A percentile compares a stretch with the other conserved stretches of the same genome.
These are phyloP conservation scores for Cinclus cinclus DNA, from an alignment of 2,113 vertebrate species.

Conservation along the genomic window DNA sequence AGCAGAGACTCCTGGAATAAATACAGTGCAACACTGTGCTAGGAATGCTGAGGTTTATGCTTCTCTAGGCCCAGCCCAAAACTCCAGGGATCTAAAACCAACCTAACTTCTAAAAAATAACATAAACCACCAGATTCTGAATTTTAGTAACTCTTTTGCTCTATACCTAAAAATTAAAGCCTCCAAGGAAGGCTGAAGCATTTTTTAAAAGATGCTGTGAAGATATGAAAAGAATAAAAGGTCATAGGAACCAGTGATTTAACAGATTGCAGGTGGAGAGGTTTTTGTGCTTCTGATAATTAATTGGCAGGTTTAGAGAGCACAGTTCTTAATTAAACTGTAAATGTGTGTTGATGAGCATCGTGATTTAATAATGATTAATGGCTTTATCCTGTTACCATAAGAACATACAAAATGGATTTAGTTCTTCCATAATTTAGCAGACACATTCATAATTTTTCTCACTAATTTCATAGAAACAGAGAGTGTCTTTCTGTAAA, in stretches of 20 bases:
- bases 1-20: background rate
- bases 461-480: background rate
- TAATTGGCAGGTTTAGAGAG: slow-evolving; percentile 68
- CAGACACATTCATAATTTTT: background rate
- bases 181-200: slow-evolving; percentile 52
- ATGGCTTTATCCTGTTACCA: background rate
- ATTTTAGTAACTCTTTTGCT: slow-evolving; percentile 50
- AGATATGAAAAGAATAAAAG: slow-evolving; percentile 69
- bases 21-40: background rate
- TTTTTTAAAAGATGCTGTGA: slow-evolving; percentile 69
- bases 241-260: slow-evolving; percentile 55
- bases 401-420: background rate
- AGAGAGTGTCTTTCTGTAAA: background rate
- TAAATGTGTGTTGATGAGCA: slow-evolving; percentile 46
- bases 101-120: slow-evolving; percentile 46
- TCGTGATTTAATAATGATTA: slow-evolving; percentile 48
- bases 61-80: slow-evolving; percentile 21
- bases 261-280: slow-evolving; percentile 42
- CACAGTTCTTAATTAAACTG: slow-evolving; percentile 67
- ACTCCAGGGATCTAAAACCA: slow-evolving; percentile 27
- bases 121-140: slow-evolving; percentile 38
- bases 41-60: background rate
- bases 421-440: background rate
- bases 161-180: slow-evolving; percentile 46
- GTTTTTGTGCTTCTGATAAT: slow-evolving; percentile 64